phyloP scores from a whole-genome alignment of 2,888 invertebrate species.

The Leptopterna dolabrata region DNA sequence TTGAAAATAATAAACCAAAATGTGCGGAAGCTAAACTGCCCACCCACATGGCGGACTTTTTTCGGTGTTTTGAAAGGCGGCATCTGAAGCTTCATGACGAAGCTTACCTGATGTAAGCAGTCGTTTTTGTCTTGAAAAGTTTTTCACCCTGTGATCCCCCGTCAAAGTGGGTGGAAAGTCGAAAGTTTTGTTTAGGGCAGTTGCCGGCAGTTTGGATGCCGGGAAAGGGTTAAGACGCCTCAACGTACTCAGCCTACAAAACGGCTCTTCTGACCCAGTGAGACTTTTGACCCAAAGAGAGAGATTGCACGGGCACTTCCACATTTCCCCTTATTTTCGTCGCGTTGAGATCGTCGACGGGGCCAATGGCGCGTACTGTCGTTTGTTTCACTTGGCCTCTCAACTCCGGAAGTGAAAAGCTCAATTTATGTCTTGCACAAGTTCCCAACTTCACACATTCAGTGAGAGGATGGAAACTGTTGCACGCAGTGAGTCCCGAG shows the following conservation, averaged over 20 bases:
- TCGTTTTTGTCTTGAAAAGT: neutral
- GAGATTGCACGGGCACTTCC: neutral
- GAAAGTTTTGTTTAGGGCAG: neutral
- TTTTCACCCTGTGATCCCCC: neutral
- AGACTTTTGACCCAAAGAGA: neutral
- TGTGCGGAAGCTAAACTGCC: too few relatives aligned
- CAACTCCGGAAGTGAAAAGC: neutral
- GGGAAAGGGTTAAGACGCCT: neutral
- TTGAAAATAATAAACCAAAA: too few relatives aligned
- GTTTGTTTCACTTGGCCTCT: neutral
- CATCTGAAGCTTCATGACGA: too few relatives aligned
- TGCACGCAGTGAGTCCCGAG: too few relatives aligned
- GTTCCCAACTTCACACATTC: neutral
- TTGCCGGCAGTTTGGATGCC: neutral
- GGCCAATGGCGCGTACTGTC: neutral
- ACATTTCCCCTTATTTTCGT: neutral
- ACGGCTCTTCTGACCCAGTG: neutral
- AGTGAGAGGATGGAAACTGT: neutral
- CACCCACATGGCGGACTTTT: too few relatives aligned
- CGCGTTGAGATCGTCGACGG: neutral
- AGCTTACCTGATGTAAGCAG: too few relatives aligned
- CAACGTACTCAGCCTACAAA: neutral
- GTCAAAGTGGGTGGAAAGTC: neutral
- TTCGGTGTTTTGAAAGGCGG: too few relatives aligned
- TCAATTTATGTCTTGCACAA: neutral